Conservation (phyloP, 2,797 vertebrate species). For the Gobionotothen gibberifrons region DNA sequence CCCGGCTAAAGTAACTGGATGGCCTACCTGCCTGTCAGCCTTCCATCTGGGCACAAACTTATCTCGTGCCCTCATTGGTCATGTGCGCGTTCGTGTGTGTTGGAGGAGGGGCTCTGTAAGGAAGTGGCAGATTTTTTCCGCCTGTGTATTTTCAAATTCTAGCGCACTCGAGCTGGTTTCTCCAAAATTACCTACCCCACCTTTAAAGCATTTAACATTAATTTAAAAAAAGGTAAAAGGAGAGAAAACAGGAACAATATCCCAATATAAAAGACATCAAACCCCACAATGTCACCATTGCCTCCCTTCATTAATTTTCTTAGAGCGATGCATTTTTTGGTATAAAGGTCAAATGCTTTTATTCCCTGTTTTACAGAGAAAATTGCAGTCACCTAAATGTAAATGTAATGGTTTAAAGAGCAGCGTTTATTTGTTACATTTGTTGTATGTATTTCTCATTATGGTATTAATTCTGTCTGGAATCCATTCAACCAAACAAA, state of each 20-base stretch:
- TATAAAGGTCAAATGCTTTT: background rate
- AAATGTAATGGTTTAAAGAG: background rate
- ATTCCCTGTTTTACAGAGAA: background rate
- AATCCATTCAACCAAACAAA: background rate
- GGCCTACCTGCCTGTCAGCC: too few relatives aligned
- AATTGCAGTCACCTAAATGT: background rate
- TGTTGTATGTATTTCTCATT: background rate
- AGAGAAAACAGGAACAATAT: background rate
- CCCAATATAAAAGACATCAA: background rate
- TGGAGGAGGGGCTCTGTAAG: too few relatives aligned
- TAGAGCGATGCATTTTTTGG: background rate
- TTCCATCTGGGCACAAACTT: too few relatives aligned
- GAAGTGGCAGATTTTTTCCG: too few relatives aligned
- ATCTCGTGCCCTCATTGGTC: too few relatives aligned
- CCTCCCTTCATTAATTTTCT: background rate
- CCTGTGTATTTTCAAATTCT: too few relatives aligned
- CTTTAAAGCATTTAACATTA: conserved; percentile 7
- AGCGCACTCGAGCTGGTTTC: too few relatives aligned
- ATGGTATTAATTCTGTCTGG: background rate
- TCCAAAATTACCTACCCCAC: too few relatives aligned
- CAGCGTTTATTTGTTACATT: background rate
- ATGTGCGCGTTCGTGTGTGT: too few relatives aligned
- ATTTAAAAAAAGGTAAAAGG: background rate
- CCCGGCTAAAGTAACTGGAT: too few relatives aligned
- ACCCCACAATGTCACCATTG: background rate